Evolutionary conservation across 30 jellyfish, hydroid and myxozoan species (phyloP).

Genomic region (Aurelia sp.): DNA sequence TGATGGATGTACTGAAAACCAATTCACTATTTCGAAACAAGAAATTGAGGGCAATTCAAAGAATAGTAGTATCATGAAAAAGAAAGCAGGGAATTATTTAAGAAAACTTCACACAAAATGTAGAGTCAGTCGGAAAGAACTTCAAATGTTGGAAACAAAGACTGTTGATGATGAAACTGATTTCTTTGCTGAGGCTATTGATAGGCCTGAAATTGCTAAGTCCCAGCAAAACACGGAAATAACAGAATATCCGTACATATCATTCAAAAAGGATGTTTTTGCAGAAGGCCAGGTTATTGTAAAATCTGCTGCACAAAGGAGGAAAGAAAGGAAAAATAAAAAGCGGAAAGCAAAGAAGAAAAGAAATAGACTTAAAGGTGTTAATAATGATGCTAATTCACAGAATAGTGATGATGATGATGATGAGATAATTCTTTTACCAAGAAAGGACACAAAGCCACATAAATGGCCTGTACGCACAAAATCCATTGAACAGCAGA

Average conservation of each 20-base stretch:
- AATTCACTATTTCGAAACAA: neutral
- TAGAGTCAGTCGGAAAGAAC: constrained; percentile 39
- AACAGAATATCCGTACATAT: neutral
- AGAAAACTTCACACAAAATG: constrained; percentile 37
- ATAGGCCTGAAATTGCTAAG: constrained; percentile 8
- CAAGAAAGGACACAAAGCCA: constrained; percentile 25
- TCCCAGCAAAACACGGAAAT: constrained; percentile 1
- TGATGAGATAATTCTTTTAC: constrained; percentile 25
- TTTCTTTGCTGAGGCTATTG: constrained; percentile 35
- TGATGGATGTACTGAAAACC: neutral
- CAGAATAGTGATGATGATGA: neutral
- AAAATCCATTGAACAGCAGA: neutral
- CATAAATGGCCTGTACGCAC: constrained; percentile 65
- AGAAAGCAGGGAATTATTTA: constrained; percentile 45
- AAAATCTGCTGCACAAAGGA: neutral
- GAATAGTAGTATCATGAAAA: neutral
- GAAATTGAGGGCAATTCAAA: neutral
- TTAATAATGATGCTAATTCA: neutral
- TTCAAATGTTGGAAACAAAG: neutral
- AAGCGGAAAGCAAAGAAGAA: constrained; percentile 18
- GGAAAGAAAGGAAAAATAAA: neutral
- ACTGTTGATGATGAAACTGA: constrained; percentile 3
- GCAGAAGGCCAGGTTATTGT: neutral
- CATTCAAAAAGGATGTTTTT: neutral
- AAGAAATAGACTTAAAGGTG: constrained; percentile 8